Evolutionary conservation across 64 coral and sea anemone species (phyloP).

Genomic region (Montipora foliosa): DNA sequence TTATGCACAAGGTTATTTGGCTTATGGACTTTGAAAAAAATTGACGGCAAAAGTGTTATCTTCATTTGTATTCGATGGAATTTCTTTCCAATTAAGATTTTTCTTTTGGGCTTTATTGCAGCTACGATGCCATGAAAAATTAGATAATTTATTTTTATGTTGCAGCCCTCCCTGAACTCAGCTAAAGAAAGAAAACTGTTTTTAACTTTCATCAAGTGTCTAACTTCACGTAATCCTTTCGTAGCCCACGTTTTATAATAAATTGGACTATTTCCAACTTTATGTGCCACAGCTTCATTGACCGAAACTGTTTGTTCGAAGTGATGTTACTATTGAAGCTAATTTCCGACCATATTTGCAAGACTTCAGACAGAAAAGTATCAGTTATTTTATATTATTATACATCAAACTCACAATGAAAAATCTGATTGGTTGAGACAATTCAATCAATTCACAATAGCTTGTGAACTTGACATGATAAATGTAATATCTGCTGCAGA

Average conservation of each 20-base stretch:
- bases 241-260: not conserved
- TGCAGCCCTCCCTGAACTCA: not conserved
- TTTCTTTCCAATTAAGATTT: not conserved
- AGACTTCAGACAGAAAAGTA: conserved; percentile 1
- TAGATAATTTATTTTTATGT: not conserved
- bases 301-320: not conserved
- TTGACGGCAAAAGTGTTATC: not conserved
- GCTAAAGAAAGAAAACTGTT: not conserved
- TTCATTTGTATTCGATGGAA: not conserved
- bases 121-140: not conserved
- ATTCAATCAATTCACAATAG: no score
- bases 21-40: not conserved
- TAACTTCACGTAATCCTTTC: not conserved
- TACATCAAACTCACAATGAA: no score
- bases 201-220: not conserved
- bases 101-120: not conserved
- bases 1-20: not conserved
- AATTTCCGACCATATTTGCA: conserved; percentile 26
- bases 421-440: no score
- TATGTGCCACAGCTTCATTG: not conserved
- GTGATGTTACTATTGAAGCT: not conserved
- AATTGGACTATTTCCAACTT: not conserved
- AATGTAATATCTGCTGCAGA: no score
- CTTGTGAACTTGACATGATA: no score
- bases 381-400: not conserved